Base-by-base conservation (phyloP, 1,140 invertebrate genomes). In the Cotesia typhae region DNA sequence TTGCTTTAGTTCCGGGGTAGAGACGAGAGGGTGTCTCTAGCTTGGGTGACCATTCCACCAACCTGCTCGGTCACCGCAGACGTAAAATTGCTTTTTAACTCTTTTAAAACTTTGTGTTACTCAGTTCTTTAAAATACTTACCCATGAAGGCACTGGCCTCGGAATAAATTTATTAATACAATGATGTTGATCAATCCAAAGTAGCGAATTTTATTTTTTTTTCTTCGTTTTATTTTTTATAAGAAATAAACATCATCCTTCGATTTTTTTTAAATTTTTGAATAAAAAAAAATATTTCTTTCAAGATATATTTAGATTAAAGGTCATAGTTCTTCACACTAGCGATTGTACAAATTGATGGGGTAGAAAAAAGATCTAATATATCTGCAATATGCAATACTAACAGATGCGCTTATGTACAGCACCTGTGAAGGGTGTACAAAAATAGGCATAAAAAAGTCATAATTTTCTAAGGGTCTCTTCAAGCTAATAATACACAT, bases 41-140 rank as follows among this genome's bases (percentile, higher is more conserved):
- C 51, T 55, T 71, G 35, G 64, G 47, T 66, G 64, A 52, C 63
- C 70, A 67, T 60, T 72, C 12, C 57, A 67, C 61, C 72, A 72
- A 73, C 75, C 65, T 64, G 70, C 70, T 71, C 57, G 14, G 72
- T 74, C 63, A 74, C 41, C 73, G 65, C 72, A 73, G 52, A 80
- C 71, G 74, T 75, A 79, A 81, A 81, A 82, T 82, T 82, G 78
- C 79, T 81, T 81, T 81, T 80, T 78, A 82, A 81, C 78, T 70
- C 41, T 74, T 77, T 65, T 74, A 61, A 4, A 69, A 51, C 76
- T 71, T 64, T 20, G 59, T 35, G 12, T 63, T 47, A 51, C 61
- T 53, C 35, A 52, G 52, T 47, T 59, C 51, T 12, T 35, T 55
- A 4, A 37, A 55, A 66, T 4, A 36, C 28, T 28, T 28, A 2